Evolutionary conservation across 2,113 vertebrate genomes (phyloP).

Genomic region (Nestor notabilis): DNA sequence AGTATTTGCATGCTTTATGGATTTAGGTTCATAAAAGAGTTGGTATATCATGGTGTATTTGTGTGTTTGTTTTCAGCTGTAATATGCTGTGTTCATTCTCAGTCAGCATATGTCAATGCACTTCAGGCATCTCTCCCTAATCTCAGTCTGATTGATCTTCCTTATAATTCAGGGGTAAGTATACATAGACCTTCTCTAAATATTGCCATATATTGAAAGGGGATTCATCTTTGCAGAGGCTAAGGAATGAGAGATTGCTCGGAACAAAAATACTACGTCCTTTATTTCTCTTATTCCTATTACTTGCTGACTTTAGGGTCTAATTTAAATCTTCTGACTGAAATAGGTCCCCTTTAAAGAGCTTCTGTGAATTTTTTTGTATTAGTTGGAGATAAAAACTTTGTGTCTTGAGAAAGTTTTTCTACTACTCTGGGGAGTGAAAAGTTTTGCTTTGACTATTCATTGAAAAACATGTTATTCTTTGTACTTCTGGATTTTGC

Average conservation of each 20-base stretch:
- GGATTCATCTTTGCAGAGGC: neutral
- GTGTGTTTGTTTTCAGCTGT: constrained; percentile 64
- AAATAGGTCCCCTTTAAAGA: neutral
- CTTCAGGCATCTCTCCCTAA: constrained; percentile 61
- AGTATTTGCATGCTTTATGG: neutral
- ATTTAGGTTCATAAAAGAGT: neutral
- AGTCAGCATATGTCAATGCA: constrained; percentile 53
- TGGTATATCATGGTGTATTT: neutral
- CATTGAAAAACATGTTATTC: neutral
- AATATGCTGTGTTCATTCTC: neutral
- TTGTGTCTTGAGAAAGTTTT: neutral
- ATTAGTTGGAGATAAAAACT: neutral
- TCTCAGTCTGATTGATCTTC: constrained; percentile 58
- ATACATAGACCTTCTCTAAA: neutral
- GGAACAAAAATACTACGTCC: neutral
- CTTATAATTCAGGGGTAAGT: constrained; percentile 71
- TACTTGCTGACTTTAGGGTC: neutral
- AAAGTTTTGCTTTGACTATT: neutral
- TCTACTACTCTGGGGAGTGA: neutral
- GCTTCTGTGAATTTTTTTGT: neutral
- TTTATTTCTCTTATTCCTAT: neutral
- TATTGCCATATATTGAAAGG: neutral
- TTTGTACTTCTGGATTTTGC: neutral
- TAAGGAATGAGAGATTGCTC: neutral
- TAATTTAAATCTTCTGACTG: neutral